Percentiles rank a stretch among this genome's conserved stretches.
These are phyloP conservation scores for Leiothrix lutea DNA, from an alignment of 2,113 vertebrate species.

Conservation along the genomic window DNA sequence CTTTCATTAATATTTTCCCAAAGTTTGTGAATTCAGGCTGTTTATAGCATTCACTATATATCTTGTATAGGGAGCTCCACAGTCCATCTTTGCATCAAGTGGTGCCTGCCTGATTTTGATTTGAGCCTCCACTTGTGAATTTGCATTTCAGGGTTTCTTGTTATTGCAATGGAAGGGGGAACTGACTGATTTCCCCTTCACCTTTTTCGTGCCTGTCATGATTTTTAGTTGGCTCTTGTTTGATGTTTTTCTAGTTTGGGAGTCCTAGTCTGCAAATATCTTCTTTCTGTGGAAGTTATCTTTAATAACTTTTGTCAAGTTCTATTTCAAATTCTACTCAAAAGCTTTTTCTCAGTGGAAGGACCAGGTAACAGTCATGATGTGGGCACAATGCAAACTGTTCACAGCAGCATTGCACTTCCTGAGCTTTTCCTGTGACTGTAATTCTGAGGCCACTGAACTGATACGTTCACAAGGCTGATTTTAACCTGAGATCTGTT, in stretches of 20 bases:
- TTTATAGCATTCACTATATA: fast-evolving
- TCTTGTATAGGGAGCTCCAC: neutral
- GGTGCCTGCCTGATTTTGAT: neutral
- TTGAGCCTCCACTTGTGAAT: neutral
- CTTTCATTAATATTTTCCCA: too few species aligned
- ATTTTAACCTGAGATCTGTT: neutral
- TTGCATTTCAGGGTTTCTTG: neutral
- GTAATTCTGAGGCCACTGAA: neutral
- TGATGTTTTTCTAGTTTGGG: neutral
- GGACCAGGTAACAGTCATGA: neutral
- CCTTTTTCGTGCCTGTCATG: neutral
- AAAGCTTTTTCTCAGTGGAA: neutral
- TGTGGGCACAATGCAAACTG: neutral
- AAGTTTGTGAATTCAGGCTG: neutral
- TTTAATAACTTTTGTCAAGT: neutral
- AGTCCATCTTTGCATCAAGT: neutral
- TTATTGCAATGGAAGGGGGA: neutral
- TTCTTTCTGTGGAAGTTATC: neutral
- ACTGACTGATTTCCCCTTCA: neutral
- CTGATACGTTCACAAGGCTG: neutral
- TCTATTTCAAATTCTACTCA: neutral
- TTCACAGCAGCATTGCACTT: neutral
- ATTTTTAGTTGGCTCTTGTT: neutral
- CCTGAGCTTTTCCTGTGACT: neutral
- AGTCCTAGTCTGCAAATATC: neutral